Percentiles rank a stretch among this genome's conserved stretches.
Evolutionary conservation across 37 sponge, comb jelly and placozoan genomes (phyloP).

Genomic region (Axinella damicornis): DNA sequence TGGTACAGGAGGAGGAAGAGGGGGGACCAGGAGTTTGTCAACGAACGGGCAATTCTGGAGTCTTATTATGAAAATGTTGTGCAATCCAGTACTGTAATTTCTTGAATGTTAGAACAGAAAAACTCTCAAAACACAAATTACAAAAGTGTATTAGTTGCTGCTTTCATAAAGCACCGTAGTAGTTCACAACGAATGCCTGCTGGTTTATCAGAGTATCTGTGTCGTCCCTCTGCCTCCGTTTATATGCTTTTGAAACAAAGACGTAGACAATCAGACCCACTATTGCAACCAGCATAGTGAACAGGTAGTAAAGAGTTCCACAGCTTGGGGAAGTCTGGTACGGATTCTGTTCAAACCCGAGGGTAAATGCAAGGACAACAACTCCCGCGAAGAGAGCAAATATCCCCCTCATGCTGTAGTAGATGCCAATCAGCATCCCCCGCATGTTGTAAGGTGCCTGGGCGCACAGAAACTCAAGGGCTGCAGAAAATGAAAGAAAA

Average conservation of each 20-base stretch:
- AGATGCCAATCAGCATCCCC: constrained; percentile 26
- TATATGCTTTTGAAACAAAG: neutral
- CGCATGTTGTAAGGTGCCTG: constrained; percentile 42
- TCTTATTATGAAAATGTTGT: constrained; percentile 24
- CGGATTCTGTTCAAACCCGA: neutral
- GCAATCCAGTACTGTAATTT: no score
- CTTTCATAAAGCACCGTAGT: no score
- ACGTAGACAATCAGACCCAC: neutral
- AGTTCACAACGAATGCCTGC: no score
- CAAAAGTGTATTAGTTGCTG: no score
- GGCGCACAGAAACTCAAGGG: constrained; percentile 1
- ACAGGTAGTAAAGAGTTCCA: neutral
- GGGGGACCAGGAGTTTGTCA: constrained; percentile 32
- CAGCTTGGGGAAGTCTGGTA: no score
- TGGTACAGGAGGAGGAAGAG: constrained; percentile 60
- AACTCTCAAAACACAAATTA: no score
- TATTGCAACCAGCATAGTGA: neutral
- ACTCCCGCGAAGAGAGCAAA: neutral
- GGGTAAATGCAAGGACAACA: neutral
- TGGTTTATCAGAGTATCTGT: no score
- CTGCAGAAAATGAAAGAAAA: neutral
- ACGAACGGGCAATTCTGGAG: constrained; percentile 49
- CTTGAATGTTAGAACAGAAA: no score
- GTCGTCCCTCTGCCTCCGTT: constrained; percentile 4
- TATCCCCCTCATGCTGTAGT: neutral